Conservation (phyloP, 2,888 invertebrate species). For the Clanis bilineata region DNA sequence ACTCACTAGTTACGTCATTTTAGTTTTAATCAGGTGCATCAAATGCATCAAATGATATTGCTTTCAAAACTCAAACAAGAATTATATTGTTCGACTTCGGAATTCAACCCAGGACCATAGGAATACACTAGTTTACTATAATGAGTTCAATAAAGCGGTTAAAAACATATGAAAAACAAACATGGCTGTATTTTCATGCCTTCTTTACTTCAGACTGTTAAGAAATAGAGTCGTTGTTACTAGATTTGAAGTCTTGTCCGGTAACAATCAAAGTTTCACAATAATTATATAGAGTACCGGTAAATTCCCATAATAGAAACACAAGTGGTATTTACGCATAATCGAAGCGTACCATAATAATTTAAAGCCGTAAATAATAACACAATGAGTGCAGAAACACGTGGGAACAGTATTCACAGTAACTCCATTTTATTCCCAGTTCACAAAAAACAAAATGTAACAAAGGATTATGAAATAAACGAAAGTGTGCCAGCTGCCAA, state of each 20-base stretch:
- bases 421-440: slow-evolving; percentile 20
- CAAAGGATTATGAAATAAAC: slow-evolving; percentile 37
- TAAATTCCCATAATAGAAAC: not conserved
- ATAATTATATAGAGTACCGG: not conserved
- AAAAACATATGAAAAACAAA: too few relatives aligned
- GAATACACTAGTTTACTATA: too few relatives aligned
- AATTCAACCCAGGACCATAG: too few relatives aligned
- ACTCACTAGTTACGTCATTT: too few relatives aligned
- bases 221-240: too few relatives aligned
- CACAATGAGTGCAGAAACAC: slow-evolving; percentile 15
- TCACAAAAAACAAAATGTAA: slow-evolving; percentile 24
- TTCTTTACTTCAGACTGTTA: too few relatives aligned
- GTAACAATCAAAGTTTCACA: not conserved
- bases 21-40: too few relatives aligned
- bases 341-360: not conserved
- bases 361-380: slow-evolving; percentile 8
- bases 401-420: slow-evolving; percentile 21
- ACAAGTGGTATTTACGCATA: not conserved
- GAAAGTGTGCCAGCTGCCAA: slow-evolving; percentile 39
- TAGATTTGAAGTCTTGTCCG: not conserved
- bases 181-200: too few relatives aligned
- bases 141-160: too few relatives aligned
- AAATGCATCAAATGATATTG: too few relatives aligned
- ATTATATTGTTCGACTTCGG: too few relatives aligned
- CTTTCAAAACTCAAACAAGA: too few relatives aligned